Conservation (phyloP, 2,888 invertebrate species). For the Microplitis deprimator region DNA sequence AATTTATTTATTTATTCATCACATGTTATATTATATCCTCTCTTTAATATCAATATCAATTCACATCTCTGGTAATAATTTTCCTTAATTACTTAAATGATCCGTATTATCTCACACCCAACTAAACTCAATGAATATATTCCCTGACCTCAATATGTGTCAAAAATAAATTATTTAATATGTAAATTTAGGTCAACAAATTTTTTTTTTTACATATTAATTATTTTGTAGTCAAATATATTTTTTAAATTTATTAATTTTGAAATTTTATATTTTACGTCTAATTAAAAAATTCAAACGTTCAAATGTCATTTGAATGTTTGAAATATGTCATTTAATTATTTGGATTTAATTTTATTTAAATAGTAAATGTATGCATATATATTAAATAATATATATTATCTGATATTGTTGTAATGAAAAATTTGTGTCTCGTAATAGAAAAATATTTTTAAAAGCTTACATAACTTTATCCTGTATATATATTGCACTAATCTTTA, state of each 20-base stretch:
- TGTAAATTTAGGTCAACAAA: constrained; percentile 1
- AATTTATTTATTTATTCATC: not conserved
- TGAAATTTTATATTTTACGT: not conserved
- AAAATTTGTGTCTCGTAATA: not conserved
- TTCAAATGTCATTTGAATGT: constrained; percentile 6
- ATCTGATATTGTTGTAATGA: not conserved
- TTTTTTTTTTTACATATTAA: not conserved
- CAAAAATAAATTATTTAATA: constrained; percentile 9
- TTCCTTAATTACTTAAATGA: not conserved
- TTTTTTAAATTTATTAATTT: not conserved
- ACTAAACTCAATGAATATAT: not conserved
- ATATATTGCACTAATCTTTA: constrained; percentile 7
- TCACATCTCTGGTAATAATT: not conserved
- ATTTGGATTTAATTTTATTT: constrained; percentile 1
- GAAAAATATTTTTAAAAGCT: constrained; percentile 33
- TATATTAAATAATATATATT: not conserved
- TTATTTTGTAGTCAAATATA: constrained; percentile 6
- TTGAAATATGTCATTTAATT: constrained; percentile 3
- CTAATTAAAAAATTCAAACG: not conserved
- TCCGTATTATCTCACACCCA: constrained; percentile 9
- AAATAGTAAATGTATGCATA: not conserved
- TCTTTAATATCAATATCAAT: constrained; percentile 13
- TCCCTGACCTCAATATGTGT: constrained; percentile 1
- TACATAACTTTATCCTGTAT: constrained; percentile 36
- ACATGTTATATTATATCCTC: constrained; percentile 4